A percentile compares a stretch with the other conserved stretches of the same genome.
Conservation (phyloP, 1,140 invertebrate species). For the Araneus ventricosus region DNA sequence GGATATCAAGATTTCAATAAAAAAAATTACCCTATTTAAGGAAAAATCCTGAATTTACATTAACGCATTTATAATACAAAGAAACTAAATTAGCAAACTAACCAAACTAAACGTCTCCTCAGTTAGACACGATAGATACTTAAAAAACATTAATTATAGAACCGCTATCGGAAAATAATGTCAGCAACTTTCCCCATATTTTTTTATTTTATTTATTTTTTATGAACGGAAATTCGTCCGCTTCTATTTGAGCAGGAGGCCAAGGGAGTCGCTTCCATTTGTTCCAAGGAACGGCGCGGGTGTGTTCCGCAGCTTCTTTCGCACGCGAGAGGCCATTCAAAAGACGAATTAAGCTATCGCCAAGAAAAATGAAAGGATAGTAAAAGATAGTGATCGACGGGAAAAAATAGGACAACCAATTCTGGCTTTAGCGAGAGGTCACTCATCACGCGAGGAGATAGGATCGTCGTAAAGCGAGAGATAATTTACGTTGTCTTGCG, state of each 20-base stretch:
- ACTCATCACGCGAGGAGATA: background rate
- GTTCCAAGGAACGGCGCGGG: background rate
- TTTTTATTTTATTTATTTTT: background rate
- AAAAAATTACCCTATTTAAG: too few relatives aligned
- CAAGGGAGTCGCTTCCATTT: background rate
- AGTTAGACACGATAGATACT: too few relatives aligned
- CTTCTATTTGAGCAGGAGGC: background rate
- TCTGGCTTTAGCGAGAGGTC: background rate
- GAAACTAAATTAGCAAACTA: too few relatives aligned
- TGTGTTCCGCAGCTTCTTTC: background rate
- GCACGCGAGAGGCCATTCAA: background rate
- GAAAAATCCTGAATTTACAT: too few relatives aligned
- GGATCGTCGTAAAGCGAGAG: background rate
- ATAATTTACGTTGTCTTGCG: too few relatives aligned
- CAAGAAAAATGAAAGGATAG: background rate
- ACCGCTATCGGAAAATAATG: too few relatives aligned
- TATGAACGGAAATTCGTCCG: background rate
- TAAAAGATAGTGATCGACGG: background rate
- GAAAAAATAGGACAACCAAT: slow-evolving; percentile 10
- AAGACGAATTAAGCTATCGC: background rate
- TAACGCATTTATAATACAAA: too few relatives aligned
- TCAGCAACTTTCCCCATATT: too few relatives aligned
- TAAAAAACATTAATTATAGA: too few relatives aligned
- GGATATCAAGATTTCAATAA: too few relatives aligned
- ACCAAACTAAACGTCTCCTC: too few relatives aligned